Conservation (phyloP, 2,797 vertebrate genomes). For the Pachyuromys duprasi region DNA sequence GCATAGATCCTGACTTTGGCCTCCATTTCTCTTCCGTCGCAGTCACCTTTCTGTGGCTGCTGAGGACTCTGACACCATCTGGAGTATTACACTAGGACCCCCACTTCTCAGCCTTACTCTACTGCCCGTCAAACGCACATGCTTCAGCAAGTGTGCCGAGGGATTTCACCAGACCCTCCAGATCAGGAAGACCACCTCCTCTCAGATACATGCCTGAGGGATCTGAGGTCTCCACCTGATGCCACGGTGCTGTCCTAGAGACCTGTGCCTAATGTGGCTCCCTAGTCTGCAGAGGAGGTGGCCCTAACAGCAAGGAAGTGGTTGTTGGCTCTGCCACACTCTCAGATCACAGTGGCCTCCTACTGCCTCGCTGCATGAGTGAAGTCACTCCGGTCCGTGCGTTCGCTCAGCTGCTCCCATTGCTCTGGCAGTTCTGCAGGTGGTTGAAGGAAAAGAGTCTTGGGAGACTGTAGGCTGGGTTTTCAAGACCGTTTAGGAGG, state of each 20-base stretch:
- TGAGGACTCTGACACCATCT: accelerated
- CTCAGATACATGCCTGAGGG: neutral
- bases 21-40: neutral
- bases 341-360: too few species aligned
- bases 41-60: neutral
- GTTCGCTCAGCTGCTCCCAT: too few species aligned
- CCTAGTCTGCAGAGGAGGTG: neutral
- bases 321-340: neutral
- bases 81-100: neutral
- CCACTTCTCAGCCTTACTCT: neutral
- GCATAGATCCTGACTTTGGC: neutral
- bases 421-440: neutral
- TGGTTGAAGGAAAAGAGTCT: neutral
- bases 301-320: neutral
- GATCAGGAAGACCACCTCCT: neutral
- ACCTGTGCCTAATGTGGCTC: neutral
- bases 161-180: neutral
- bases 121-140: neutral
- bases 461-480: too few species aligned
- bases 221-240: too few species aligned
- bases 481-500: neutral
- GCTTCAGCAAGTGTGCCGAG: neutral
- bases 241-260: accelerated
- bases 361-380: neutral
- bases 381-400: neutral